A percentile compares a stretch with the other conserved stretches of the same genome.
Conservation (phyloP, 2,113 vertebrate genomes). For the Prunella fulvescens region DNA sequence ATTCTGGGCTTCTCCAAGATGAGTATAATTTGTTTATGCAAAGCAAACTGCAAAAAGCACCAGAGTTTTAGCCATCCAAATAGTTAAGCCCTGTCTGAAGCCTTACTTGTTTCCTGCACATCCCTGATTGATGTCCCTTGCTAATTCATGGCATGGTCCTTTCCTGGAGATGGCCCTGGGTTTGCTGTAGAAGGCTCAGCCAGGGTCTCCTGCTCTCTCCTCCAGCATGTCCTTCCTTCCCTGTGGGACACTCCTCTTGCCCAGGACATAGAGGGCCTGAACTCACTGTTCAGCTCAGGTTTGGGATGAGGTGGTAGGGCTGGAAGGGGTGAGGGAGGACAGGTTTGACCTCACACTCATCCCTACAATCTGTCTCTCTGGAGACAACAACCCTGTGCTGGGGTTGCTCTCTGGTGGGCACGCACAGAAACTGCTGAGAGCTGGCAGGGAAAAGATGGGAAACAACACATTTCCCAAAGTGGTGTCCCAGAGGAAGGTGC, state of each 20-base stretch:
- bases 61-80: neutral
- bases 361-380: neutral
- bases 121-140: neutral
- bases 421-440: constrained; percentile 35
- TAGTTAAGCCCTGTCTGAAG: neutral
- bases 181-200: neutral
- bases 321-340: neutral
- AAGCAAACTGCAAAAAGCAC: neutral
- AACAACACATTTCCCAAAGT: neutral
- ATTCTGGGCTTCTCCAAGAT: neutral
- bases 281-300: neutral
- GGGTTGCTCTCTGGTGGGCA: constrained; percentile 57
- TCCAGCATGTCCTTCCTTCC: neutral
- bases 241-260: neutral
- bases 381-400: constrained; percentile 27
- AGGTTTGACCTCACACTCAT: neutral
- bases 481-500: neutral
- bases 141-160: neutral
- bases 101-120: neutral
- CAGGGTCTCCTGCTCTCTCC: neutral
- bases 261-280: neutral
- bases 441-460: neutral
- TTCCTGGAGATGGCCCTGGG: neutral
- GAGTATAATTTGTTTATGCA: neutral
- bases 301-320: neutral